Percentiles rank a stretch among this genome's conserved stretches.
Evolutionary conservation across 2,797 vertebrate genomes (phyloP).

Genomic region (Acrocephalus scirpaceus): DNA sequence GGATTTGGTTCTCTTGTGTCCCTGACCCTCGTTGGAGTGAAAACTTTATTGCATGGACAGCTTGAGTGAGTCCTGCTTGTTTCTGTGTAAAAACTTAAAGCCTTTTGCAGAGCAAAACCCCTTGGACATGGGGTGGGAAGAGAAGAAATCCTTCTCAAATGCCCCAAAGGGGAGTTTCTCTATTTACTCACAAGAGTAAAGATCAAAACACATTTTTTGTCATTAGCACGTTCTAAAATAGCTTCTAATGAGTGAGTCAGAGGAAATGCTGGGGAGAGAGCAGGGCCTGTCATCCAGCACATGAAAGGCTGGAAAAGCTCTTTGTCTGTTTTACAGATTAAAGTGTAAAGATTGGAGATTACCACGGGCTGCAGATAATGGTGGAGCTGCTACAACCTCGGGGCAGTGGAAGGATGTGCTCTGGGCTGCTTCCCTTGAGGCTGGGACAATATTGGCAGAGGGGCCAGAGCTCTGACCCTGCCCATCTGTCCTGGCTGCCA

Average conservation of each 20-base stretch:
- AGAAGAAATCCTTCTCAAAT: not conserved
- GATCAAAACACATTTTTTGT: not conserved
- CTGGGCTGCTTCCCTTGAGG: not conserved
- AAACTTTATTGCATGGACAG: not conserved
- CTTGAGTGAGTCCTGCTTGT: not conserved
- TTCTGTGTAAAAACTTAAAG: not conserved
- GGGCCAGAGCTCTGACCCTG: not conserved
- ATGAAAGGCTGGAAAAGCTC: conserved; percentile 38
- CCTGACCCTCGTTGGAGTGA: not conserved
- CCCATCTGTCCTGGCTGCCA: not conserved
- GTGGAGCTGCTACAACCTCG: not conserved
- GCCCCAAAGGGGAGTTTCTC: not conserved
- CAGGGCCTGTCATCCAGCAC: conserved; percentile 2
- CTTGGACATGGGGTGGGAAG: not conserved
- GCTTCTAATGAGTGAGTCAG: conserved; percentile 21
- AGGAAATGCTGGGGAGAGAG: conserved; percentile 28
- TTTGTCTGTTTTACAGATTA: conserved; percentile 38
- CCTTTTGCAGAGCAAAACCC: not conserved
- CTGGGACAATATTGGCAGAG: not conserved
- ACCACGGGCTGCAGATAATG: not conserved
- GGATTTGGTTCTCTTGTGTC: not conserved
- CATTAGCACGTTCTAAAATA: conserved; percentile 7
- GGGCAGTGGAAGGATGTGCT: not conserved
- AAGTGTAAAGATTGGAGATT: conserved; percentile 36
- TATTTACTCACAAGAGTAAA: conserved; percentile 25